phyloP scores from a whole-genome alignment of 2,797 vertebrate species.

The Bovichtus diacanthus region DNA sequence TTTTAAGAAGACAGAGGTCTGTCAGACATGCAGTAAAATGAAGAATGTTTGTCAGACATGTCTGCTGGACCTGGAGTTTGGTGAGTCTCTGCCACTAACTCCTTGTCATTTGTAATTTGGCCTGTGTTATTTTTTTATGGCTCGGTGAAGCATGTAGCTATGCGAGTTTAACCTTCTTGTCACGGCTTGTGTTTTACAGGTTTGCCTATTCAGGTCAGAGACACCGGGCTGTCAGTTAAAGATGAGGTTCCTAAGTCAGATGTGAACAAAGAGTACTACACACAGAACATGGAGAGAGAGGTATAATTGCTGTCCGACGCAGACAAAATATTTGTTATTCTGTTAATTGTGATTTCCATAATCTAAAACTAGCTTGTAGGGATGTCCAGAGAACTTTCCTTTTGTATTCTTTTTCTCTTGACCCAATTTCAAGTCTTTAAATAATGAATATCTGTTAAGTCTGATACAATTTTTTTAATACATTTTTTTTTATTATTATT shows the following conservation, averaged over 20 bases:
- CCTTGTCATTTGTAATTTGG: not conserved
- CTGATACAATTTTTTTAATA: not conserved
- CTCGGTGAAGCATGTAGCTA: not conserved
- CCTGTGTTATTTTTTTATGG: not conserved
- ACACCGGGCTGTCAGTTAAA: slow-evolving; percentile 94
- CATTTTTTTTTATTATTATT: no score
- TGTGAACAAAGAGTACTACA: slow-evolving; percentile 99
- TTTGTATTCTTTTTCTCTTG: no score
- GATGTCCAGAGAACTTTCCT: not conserved
- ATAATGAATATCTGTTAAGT: not conserved
- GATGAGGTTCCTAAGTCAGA: slow-evolving; percentile 98
- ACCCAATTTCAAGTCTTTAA: not conserved
- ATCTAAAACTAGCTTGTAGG: no score
- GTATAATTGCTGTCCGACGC: slow-evolving; percentile 68
- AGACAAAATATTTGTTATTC: not conserved
- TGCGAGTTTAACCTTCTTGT: not conserved
- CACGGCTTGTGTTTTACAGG: slow-evolving; percentile 79
- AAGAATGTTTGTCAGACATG: slow-evolving; percentile 99
- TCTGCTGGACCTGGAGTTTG: slow-evolving; percentile 95
- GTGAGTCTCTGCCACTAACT: slow-evolving; percentile 76
- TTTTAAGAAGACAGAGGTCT: slow-evolving; percentile 99
- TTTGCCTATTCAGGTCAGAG: slow-evolving; percentile 97
- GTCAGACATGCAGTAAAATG: slow-evolving; percentile 99
- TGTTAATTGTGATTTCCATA: not conserved
- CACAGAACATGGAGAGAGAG: slow-evolving; percentile 99